These are phyloP conservation scores for Vombatus ursinus DNA, from an alignment of 2,113 vertebrate genomes.

Conservation along the genomic window DNA sequence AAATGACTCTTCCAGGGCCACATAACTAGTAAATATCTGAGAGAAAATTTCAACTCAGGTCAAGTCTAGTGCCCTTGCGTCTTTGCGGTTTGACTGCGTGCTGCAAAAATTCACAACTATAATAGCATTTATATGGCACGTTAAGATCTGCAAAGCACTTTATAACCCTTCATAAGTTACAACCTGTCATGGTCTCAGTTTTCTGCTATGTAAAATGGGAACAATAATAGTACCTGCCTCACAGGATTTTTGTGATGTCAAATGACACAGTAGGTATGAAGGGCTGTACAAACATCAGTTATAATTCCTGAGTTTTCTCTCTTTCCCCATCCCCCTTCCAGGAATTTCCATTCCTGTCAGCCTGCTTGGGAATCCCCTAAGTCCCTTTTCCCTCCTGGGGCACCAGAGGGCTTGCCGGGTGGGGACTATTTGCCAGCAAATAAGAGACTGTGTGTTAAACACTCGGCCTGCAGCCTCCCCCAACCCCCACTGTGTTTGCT, in stretches of 20 bases:
- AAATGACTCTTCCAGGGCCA: background rate
- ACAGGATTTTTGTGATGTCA: background rate
- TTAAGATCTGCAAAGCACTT: background rate
- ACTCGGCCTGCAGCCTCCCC: constrained; percentile 67
- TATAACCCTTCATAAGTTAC: background rate
- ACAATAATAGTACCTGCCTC: background rate
- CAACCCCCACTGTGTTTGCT: constrained; percentile 79
- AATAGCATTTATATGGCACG: background rate
- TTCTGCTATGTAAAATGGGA: background rate
- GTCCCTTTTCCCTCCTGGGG: background rate
- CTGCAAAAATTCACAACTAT: background rate
- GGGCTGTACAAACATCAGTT: background rate
- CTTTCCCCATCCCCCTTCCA: background rate
- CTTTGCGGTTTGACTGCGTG: background rate
- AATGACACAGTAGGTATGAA: background rate
- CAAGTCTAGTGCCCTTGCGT: background rate
- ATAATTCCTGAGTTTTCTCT: background rate
- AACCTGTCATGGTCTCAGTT: background rate
- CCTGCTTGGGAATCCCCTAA: background rate
- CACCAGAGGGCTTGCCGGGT: constrained; percentile 31
- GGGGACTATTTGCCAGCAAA: constrained; percentile 80
- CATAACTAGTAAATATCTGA: background rate
- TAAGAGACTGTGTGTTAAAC: constrained; percentile 75
- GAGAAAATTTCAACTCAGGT: background rate
- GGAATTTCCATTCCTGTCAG: background rate